Evolutionary conservation across 2,113 vertebrate genomes (phyloP).

Genomic region (Stegostoma tigrinum): DNA sequence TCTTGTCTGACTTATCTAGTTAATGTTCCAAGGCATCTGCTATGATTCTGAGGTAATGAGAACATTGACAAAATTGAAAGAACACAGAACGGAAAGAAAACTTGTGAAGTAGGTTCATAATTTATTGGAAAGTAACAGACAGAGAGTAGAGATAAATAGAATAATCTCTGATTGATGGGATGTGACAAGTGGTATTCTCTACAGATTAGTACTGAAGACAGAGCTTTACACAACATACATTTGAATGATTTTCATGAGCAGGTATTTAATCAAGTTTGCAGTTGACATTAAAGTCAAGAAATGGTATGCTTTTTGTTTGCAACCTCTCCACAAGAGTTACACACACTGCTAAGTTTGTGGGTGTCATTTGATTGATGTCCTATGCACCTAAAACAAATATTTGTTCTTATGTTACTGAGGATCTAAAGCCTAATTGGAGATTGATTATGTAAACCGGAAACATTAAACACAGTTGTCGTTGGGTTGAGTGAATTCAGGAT

Average conservation of each 20-base stretch:
- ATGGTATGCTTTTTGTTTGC: neutral
- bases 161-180: neutral
- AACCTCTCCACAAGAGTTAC: neutral
- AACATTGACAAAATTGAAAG: neutral
- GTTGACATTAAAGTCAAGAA: neutral
- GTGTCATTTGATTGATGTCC: neutral
- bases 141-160: neutral
- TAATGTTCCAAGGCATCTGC: neutral
- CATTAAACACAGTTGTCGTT: neutral
- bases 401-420: neutral
- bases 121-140: neutral
- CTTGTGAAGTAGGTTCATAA: neutral
- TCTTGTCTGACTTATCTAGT: neutral
- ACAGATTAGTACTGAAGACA: neutral
- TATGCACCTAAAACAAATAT: no score
- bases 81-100: neutral
- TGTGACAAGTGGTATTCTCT: neutral
- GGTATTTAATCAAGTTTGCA: neutral
- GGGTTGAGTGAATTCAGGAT: neutral
- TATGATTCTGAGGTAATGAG: neutral
- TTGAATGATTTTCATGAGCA: neutral
- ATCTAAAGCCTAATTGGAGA: neutral
- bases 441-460: neutral
- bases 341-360: neutral
- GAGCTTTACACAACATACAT: neutral